phyloP scores from a whole-genome alignment of 2,888 invertebrate genomes.

The Saturnia pavonia region DNA sequence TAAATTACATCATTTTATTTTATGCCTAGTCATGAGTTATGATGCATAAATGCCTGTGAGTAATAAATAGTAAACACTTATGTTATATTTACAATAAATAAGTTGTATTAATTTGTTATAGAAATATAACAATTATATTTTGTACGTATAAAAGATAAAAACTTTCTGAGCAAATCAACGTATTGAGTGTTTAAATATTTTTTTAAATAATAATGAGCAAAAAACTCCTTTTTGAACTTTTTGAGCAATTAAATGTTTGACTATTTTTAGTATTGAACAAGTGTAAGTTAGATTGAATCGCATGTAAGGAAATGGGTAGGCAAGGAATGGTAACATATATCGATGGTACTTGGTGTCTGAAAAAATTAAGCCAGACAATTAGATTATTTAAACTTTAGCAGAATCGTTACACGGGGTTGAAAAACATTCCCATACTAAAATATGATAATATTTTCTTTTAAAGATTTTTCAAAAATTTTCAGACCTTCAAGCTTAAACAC shows the following conservation, averaged over 20 bases:
- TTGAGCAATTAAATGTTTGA: neutral
- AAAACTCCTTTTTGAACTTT: neutral
- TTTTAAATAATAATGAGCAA: neutral
- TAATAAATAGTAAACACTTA: neutral
- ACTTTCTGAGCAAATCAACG: neutral
- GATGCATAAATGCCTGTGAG: neutral
- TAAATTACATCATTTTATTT: neutral
- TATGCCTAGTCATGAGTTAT: neutral
- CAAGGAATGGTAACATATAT: neutral
- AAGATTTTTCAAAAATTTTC: too few species aligned
- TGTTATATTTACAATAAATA: neutral
- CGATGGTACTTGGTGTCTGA: neutral
- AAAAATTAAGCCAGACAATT: too few species aligned
- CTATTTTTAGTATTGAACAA: neutral
- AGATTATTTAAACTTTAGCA: too few species aligned
- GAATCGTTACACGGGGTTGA: too few species aligned
- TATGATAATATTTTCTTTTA: too few species aligned
- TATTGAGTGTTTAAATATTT: neutral
- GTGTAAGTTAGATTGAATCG: neutral
- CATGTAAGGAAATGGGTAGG: too few species aligned
- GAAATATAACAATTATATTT: neutral
- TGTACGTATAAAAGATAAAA: neutral
- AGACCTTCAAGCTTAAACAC: too few species aligned
- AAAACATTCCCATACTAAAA: too few species aligned
- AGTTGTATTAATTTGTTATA: neutral